Evolutionary conservation across 2,113 vertebrate species (phyloP).

Genomic region (Tragulus kanchil): DNA sequence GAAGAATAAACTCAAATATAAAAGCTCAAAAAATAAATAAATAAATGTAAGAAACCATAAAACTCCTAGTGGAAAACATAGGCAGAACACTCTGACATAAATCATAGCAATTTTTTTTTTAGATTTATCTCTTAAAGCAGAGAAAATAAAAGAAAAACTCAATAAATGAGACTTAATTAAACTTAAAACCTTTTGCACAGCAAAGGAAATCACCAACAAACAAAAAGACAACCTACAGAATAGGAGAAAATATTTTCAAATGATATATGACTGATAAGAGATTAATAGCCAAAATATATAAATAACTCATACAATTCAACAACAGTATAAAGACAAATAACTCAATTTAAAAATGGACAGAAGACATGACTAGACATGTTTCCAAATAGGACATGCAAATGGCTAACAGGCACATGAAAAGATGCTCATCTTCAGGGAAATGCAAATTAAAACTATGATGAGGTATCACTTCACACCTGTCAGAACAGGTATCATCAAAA

Average conservation of each 20-base stretch:
- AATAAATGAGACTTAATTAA: not conserved
- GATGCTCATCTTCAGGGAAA: not conserved
- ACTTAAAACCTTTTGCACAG: not conserved
- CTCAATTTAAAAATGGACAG: not conserved
- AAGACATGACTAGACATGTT: not conserved
- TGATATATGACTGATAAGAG: not conserved
- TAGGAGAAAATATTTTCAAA: not conserved
- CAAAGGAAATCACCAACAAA: not conserved
- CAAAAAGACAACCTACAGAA: not conserved
- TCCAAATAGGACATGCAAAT: not conserved
- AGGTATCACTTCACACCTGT: not conserved
- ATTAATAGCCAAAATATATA: not conserved
- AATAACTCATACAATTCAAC: not conserved
- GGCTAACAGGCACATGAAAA: not conserved
- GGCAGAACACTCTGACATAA: not conserved
- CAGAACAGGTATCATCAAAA: not conserved
- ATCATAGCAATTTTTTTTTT: not conserved
- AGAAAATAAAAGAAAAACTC: not conserved
- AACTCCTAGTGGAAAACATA: not conserved
- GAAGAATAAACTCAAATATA: too few species aligned
- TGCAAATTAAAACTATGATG: not conserved
- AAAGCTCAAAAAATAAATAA: too few species aligned
- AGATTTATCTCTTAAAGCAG: not conserved
- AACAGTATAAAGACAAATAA: not conserved
- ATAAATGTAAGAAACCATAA: not conserved